A percentile compares a stretch with the other conserved stretches of the same genome.
Evolutionary conservation across 2,888 invertebrate species (phyloP).

Genomic region (Heteropelma amictum): DNA sequence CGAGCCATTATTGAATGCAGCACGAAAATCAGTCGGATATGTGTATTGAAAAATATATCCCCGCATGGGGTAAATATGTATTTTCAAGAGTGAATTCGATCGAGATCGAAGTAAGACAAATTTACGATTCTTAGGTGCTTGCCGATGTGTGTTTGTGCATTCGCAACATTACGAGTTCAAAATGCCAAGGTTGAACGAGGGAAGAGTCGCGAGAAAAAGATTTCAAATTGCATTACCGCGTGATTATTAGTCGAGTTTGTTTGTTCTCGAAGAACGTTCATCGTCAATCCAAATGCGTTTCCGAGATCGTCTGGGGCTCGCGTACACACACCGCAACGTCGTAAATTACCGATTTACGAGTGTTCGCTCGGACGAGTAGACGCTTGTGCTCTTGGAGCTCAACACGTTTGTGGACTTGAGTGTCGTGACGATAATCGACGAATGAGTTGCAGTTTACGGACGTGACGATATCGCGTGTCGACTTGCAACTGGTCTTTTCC

Average conservation of each 20-base stretch:
- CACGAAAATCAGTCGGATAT: too few relatives aligned
- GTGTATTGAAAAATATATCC: too few relatives aligned
- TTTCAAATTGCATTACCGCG: background rate
- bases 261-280: conserved; percentile 19
- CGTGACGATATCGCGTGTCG: conserved; percentile 49
- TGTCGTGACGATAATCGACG: conserved; percentile 59
- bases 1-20: too few relatives aligned
- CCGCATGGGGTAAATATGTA: too few relatives aligned
- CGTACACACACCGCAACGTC: conserved; percentile 22
- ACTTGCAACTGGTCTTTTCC: conserved; percentile 8
- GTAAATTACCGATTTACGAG: conserved; percentile 63
- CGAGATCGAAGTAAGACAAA: too few relatives aligned
- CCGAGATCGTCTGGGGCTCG: conserved; percentile 41
- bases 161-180: background rate
- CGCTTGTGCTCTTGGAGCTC: background rate
- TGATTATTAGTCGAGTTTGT: conserved; percentile 13
- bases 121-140: too few relatives aligned
- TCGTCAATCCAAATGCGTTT: conserved; percentile 36
- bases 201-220: background rate
- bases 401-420: background rate
- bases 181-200: background rate
- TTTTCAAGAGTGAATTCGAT: too few relatives aligned
- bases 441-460: conserved; percentile 60
- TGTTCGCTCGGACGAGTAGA: conserved; percentile 11
- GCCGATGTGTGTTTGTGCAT: background rate